A percentile compares a stretch with the other conserved stretches of the same genome.
phyloP scores from a whole-genome alignment of 1,140 invertebrate species.

The Caenorhabditis briggsae region DNA sequence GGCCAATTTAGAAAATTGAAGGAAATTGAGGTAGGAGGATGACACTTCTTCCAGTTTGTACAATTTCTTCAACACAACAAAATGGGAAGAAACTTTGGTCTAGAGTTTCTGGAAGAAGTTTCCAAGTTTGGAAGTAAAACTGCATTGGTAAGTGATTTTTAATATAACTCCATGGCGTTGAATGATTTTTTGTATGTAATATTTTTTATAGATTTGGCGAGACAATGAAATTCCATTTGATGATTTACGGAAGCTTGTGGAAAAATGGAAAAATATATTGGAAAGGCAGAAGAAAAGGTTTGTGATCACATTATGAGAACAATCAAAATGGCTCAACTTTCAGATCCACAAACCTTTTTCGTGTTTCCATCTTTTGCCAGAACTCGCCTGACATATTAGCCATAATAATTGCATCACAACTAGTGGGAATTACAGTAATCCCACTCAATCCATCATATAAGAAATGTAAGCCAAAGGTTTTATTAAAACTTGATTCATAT shows the following conservation, averaged over 20 bases:
- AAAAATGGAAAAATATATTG: constrained; percentile 2
- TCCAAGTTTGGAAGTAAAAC: neutral
- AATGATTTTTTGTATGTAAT: no score
- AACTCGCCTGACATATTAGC: constrained; percentile 33
- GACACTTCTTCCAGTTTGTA: no score
- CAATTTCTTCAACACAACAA: neutral
- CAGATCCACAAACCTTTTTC: neutral
- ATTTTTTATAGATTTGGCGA: constrained; percentile 11
- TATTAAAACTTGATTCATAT: neutral
- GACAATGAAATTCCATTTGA: neutral
- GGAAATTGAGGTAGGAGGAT: neutral
- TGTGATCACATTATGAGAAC: neutral
- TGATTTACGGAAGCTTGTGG: neutral
- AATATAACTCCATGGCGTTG: no score
- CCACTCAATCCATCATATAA: constrained; percentile 34
- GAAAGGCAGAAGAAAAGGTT: neutral
- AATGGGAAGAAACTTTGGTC: constrained; percentile 18
- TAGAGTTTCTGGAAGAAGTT: neutral
- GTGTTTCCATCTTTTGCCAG: constrained; percentile 9
- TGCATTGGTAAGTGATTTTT: neutral
- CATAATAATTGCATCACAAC: neutral
- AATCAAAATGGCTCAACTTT: neutral
- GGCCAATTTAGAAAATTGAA: neutral
- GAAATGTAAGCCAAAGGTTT: neutral
- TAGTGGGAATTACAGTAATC: neutral